These are phyloP conservation scores for Lateolabrax maculatus DNA, from an alignment of 2,797 vertebrate species.

Conservation along the genomic window DNA sequence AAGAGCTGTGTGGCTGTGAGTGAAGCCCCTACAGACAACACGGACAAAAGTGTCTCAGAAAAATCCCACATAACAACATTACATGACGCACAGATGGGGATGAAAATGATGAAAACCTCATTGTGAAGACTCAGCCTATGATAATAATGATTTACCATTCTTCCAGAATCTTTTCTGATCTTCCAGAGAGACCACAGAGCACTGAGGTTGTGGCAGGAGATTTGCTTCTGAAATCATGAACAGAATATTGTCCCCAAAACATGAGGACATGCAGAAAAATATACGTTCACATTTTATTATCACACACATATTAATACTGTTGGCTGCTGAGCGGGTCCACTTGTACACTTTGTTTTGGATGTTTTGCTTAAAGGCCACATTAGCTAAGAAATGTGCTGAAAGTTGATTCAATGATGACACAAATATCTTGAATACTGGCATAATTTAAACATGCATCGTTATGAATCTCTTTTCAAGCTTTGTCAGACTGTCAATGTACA, in stretches of 20 bases:
- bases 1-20: conserved; percentile 88
- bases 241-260: background rate
- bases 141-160: conserved; percentile 89
- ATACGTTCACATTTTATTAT: background rate
- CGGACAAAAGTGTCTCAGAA: background rate
- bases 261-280: background rate
- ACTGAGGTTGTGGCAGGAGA: conserved; percentile 69
- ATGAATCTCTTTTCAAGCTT: background rate
- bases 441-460: background rate
- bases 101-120: background rate
- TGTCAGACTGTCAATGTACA: background rate
- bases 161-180: conserved; percentile 91
- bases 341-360: background rate
- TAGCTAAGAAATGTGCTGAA: background rate
- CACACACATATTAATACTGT: background rate
- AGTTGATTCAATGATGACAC: background rate
- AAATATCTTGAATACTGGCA: background rate
- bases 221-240: conserved; percentile 68
- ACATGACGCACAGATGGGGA: background rate
- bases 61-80: background rate
- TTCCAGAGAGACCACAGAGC: conserved; percentile 78
- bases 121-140: background rate
- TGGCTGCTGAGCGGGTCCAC: background rate
- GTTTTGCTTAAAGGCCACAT: background rate
- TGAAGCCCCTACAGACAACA: conserved; percentile 89